Percentiles rank a stretch among this genome's conserved stretches.
Evolutionary conservation across 2,797 vertebrate species (phyloP).

Genomic region (Petrocephalus schoutedeni): DNA sequence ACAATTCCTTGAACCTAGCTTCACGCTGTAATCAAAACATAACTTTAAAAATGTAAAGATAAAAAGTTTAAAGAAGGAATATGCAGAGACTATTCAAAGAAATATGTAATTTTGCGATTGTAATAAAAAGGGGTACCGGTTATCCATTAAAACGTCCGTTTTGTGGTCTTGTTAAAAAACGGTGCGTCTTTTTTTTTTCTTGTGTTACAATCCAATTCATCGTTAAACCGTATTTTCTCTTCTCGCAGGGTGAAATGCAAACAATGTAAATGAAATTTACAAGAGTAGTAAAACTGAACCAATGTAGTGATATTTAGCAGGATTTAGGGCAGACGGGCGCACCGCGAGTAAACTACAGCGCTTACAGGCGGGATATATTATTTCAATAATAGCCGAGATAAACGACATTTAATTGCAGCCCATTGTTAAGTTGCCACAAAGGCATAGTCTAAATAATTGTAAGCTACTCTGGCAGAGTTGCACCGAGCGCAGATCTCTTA

Average conservation of each 20-base stretch:
- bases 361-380: constrained; percentile 1
- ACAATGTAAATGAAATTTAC: background rate
- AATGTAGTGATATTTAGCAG: background rate
- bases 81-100: background rate
- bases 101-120: background rate
- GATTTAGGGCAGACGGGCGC: background rate
- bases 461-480: background rate
- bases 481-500: background rate
- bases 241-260: background rate
- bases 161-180: background rate
- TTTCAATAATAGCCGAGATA: constrained; percentile 3
- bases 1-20: background rate
- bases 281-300: background rate
- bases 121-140: background rate
- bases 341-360: background rate
- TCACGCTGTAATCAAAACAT: background rate
- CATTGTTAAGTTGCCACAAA: constrained; percentile 2
- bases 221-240: background rate
- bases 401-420: constrained; percentile 10
- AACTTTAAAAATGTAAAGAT: background rate
- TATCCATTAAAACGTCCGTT: background rate
- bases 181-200: background rate
- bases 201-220: background rate
- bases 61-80: background rate
- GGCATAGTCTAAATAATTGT: background rate